Evolutionary conservation across 2,113 vertebrate genomes (phyloP).

Genomic region (Xerus inauris): DNA sequence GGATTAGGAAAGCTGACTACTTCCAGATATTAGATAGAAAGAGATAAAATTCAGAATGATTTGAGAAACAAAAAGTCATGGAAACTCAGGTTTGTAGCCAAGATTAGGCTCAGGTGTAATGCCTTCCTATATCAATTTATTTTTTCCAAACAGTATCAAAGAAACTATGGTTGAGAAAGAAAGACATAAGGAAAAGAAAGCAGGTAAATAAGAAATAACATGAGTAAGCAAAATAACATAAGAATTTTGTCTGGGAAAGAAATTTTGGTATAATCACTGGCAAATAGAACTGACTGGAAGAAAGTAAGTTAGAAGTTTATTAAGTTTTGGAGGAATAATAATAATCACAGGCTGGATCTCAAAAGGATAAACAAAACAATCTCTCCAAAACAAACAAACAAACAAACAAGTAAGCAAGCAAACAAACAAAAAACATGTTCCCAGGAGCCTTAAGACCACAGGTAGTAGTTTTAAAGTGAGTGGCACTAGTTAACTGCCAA

Average conservation of each 20-base stretch:
- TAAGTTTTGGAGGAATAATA: background rate
- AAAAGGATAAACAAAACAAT: background rate
- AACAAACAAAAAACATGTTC: background rate
- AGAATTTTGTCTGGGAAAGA: background rate
- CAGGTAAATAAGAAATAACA: background rate
- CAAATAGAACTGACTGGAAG: background rate
- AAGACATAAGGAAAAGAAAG: background rate
- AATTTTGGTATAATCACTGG: background rate
- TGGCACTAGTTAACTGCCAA: background rate
- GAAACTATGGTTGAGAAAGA: background rate
- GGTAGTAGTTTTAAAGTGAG: background rate
- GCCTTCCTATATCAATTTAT: background rate
- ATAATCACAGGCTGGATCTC: background rate
- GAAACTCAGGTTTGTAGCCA: background rate
- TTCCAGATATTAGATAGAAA: background rate
- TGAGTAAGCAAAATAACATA: background rate
- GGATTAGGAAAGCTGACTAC: background rate
- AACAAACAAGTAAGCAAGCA: too few species aligned
- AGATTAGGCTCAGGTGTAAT: background rate
- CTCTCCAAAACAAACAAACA: background rate
- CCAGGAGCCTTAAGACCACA: background rate
- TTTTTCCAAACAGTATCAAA: background rate
- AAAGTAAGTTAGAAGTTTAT: background rate
- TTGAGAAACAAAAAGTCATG: background rate
- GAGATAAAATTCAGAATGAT: background rate